Evolutionary conservation across 2,113 vertebrate genomes (phyloP), one percentile per base, ranked within the genome.

Genomic region (Typhlomys cinereus): DNA sequence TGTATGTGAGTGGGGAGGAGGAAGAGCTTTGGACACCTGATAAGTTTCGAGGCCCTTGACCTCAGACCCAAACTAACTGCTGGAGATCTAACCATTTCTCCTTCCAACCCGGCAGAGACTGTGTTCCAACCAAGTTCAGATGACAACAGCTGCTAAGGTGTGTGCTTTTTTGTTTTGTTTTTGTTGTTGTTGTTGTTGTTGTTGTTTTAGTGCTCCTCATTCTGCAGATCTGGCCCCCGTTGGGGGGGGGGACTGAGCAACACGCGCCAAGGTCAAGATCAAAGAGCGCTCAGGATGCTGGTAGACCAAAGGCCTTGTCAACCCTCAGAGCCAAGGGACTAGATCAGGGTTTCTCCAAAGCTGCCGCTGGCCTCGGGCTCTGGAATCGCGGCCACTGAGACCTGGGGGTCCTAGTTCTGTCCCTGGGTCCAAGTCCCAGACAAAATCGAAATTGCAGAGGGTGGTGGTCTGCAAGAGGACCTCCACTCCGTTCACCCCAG

Each of bases 81-180:
- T 86, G 62, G 44, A 46, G n/a, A 66, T 12, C 64, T 46, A 64
- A 21, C 29, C 39, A 27, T 20, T 11, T 12, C 14, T 23, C 17
- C 0, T 27, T 18, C 39, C 15, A 52, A 14, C 4, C 27, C 2
- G 31, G 8, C n/a, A 2, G 52, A 1, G 18, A 0, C 23, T 0
- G 0, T 74, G 76, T 8, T 2, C 36, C 36, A 84, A 34, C 41
- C 7, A 59, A 69, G 39, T 25, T 17, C 46, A 13, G 36, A 57
- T 85, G 41, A 54, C 75, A 93, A 78, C 1, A 57, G 50, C 29
- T 71, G 11, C 70, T 29, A 23, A 25, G 20, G 57, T 54, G 57
- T n/a, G n/a, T n/a, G 52, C 2, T 50, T 39, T 94, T 64, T 64
- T 48, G 20, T 27, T 23, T 82, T 81, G 14, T 57, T 57, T 7